These are phyloP conservation scores for Kryptolebias marmoratus DNA, from an alignment of 2,113 vertebrate species.

Conservation along the genomic window DNA sequence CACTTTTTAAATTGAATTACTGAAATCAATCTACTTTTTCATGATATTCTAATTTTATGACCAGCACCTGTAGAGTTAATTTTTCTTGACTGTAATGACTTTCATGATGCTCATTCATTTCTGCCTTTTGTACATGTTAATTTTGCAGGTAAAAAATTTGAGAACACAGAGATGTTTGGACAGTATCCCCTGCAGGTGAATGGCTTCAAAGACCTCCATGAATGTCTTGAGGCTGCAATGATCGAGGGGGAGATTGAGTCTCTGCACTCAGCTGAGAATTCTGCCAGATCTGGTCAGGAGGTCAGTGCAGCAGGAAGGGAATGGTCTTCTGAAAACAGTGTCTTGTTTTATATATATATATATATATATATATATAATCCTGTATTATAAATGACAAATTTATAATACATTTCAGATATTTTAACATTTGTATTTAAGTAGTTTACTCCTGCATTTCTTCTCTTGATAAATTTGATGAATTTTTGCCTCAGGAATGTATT, in stretches of 20 bases:
- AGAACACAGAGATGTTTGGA: constrained; percentile 98
- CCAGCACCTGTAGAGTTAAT: too few relatives aligned
- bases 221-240: constrained; percentile 98
- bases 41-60: too few relatives aligned
- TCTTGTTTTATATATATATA: too few relatives aligned
- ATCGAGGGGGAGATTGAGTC: constrained; percentile 98
- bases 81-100: not conserved
- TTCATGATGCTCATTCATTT: not conserved
- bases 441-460: too few relatives aligned
- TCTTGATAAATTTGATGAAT: too few relatives aligned
- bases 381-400: not conserved
- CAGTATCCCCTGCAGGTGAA: constrained; percentile 99
- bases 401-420: too few relatives aligned
- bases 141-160: constrained; percentile 94
- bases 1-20: too few relatives aligned
- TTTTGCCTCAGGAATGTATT: too few relatives aligned
- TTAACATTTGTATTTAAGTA: too few relatives aligned
- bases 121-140: not conserved
- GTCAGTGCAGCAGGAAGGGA: constrained; percentile 57
- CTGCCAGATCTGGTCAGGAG: constrained; percentile 89
- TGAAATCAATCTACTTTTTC: too few relatives aligned
- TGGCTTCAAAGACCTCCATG: constrained; percentile 97
- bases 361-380: not conserved
- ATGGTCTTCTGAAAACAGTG: too few relatives aligned
- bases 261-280: constrained; percentile 93